Percentiles rank a stretch among this genome's conserved stretches.
Evolutionary conservation across 2,888 invertebrate species (phyloP).

Genomic region (Nebria salina): DNA sequence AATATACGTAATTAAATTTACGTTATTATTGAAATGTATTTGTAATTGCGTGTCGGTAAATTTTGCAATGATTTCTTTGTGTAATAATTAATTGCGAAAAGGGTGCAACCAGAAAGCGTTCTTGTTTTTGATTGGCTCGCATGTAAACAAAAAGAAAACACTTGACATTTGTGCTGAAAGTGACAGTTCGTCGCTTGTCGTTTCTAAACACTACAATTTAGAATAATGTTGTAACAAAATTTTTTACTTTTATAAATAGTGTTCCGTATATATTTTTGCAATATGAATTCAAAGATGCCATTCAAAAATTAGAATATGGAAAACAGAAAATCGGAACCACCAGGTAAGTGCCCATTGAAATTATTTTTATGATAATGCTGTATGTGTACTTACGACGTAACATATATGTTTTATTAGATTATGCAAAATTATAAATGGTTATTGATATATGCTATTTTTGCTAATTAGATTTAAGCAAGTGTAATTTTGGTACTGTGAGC

Average conservation of each 20-base stretch:
- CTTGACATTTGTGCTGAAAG: constrained; percentile 14
- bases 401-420: not conserved
- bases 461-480: constrained; percentile 38
- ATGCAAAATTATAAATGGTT: not conserved
- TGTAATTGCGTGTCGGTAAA: not conserved
- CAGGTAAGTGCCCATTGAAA: constrained; percentile 28
- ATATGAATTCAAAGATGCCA: constrained; percentile 26
- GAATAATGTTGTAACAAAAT: constrained; percentile 10
- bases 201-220: not conserved
- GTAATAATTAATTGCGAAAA: not conserved
- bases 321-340: constrained; percentile 43
- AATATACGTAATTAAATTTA: not conserved
- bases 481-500: constrained; percentile 54
- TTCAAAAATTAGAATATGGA: constrained; percentile 36
- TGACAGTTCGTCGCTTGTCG: not conserved
- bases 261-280: constrained; percentile 20
- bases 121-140: not conserved
- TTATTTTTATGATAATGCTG: not conserved
- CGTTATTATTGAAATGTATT: not conserved
- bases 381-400: constrained; percentile 2
- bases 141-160: constrained; percentile 12
- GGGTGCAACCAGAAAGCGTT: not conserved
- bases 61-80: not conserved
- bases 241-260: constrained; percentile 18
- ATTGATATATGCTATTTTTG: not conserved